Base-by-base conservation (phyloP, 2,888 invertebrate genomes). In the Melanargia galathea region DNA sequence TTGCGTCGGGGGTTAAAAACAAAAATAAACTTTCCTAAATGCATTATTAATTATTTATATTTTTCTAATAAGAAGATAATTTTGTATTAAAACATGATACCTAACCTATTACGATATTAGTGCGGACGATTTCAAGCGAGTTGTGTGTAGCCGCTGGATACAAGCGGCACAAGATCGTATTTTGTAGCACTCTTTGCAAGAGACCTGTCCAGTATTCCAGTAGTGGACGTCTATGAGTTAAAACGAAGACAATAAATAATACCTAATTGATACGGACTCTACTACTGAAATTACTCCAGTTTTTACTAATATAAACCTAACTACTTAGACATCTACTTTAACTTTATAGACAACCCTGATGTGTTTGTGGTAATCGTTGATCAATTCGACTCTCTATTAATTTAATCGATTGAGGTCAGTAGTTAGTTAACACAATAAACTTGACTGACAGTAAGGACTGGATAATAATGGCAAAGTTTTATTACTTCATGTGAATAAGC, bases 331-430 rank as follows among this genome's bases (percentile, higher is more conserved):
- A 16, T 33, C 18, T 26, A 55, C n/a, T n/a, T n/a, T n/a, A 43
- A 43, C 10, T 43, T 20, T 40, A 13, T 51, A 51, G 55, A 46
- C 24, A 61, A 26, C 61, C 61, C 61, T 61, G 26, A 11, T 26
- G 24, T 55, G 64, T 66, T 16, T 48, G 65, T 60, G 64, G 63
- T 58, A 64, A 73, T 72, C 60, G 66, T 65, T 67, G 68, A 70
- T 72, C 76, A 75, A 75, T 73, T 67, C 67, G 51, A 57, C 59
- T 64, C 55, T 59, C 54, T 56, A 56, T 45, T 75, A 79, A 77
- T 77, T 73, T 76, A 73, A 72, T 71, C 73, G 76, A 78, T 79
- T 75, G 70, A 72, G 78, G 80, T 71, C 76, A 72, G 72, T 40
- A 40, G 71, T 70, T 40, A 40, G 71, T 70, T 70, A 64, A 73